Evolutionary conservation across 2,888 invertebrate species (phyloP), one percentile per base, ranked within the genome.

Genomic region (Drosophila fungiperda): DNA sequence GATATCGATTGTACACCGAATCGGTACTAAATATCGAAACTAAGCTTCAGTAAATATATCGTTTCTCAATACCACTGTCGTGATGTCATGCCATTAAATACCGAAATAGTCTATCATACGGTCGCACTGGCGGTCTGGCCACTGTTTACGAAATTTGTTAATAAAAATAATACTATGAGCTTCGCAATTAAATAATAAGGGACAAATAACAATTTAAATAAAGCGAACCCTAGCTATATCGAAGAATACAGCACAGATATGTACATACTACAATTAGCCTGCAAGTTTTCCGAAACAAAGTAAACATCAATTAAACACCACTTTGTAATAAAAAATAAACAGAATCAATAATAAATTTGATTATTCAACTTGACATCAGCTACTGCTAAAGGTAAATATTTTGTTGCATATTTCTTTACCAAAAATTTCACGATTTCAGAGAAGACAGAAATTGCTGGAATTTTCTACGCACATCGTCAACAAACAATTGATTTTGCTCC

Each of bases 41-140:
- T 62, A 53, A 50, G 68, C 76, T 64, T 60, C 58, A 15, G 45
- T 45, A 29, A 33, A 42, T 49, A 26, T 40, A 73, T 70, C 54
- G 73, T 62, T 73, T 52, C 26, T 45, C 48, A 26, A 32, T 35
- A 45, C 8, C 26, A 23, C 15, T 29, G 23, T 42, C 40, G 58
- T 78, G 77, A 78, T 78, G 75, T 75, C 64, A 78, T 78, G 49
- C 59, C 66, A 75, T 59, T 62, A 38, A 68, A 71, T 68, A 53
- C 67, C 78, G 42, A 61, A 66, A 35, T 12, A 33, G 3, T 9
- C 11, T 12, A 29, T 8, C 12, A 9, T 9, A 9, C 58, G 58
- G 78, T 61, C 58, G 59, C 77, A 70, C 74, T 48, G 29, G 40
- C 63, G 60, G 48, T 71, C 74, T 62, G 58, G 38, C 54, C 72